These are phyloP conservation scores for Coenonympha glycerion DNA, from an alignment of 2,888 invertebrate genomes.

Conservation along the genomic window DNA sequence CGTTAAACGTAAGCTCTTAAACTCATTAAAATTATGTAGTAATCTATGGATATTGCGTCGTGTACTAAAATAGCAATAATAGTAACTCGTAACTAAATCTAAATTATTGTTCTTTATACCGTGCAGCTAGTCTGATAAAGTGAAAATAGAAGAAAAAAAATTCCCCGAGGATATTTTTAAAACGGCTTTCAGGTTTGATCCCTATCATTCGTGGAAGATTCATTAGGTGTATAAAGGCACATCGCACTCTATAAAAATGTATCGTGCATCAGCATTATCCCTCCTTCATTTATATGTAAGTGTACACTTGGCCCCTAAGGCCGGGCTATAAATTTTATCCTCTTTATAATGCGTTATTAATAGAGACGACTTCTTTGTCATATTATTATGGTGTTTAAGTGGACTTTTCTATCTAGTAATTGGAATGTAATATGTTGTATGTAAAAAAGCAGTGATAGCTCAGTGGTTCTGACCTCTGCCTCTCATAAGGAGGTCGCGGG, in stretches of 20 bases:
- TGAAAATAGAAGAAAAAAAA: constrained; percentile 11
- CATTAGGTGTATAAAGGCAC: constrained; percentile 19
- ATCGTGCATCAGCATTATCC: constrained; percentile 15
- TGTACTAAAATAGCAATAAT: constrained; percentile 20
- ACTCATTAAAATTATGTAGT: constrained; percentile 19
- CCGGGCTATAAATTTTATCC: constrained; percentile 23
- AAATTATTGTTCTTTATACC: constrained; percentile 19
- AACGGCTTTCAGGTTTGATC: constrained; percentile 20
- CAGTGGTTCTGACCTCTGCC: too few relatives aligned
- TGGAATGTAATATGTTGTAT: constrained; percentile 65
- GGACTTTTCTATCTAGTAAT: constrained; percentile 54
- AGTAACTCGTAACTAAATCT: constrained; percentile 21
- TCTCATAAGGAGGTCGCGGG: too few relatives aligned
- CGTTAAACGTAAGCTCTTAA: constrained; percentile 11
- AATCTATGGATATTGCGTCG: constrained; percentile 18
- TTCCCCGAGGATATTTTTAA: constrained; percentile 4
- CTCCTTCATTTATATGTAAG: constrained; percentile 19
- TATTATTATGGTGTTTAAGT: constrained; percentile 55
- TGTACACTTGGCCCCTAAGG: constrained; percentile 8
- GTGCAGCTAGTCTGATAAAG: constrained; percentile 3
- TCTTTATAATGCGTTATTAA: constrained; percentile 24
- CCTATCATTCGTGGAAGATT: constrained; percentile 22
- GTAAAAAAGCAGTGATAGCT: too few relatives aligned
- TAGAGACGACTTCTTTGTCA: constrained; percentile 30
- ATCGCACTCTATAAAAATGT: constrained; percentile 21